phyloP scores from a whole-genome alignment of 2,888 invertebrate genomes.

The Cosmia trapezina region DNA sequence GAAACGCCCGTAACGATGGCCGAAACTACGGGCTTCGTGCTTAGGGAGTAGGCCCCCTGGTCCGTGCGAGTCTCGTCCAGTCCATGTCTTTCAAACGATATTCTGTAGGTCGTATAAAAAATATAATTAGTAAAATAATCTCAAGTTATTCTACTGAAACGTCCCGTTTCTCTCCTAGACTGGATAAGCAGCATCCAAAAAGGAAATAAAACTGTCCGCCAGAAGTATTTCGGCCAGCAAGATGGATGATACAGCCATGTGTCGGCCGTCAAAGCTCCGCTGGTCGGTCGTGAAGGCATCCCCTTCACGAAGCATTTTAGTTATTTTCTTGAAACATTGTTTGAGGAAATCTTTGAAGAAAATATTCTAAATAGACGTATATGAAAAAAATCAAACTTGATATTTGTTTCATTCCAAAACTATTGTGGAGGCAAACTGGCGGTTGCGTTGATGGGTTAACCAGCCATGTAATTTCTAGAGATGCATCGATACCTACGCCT shows the following conservation, averaged over 20 bases:
- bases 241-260: conserved; percentile 46
- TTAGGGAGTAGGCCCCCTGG: too few relatives aligned
- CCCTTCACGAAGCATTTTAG: conserved; percentile 1
- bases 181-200: conserved; percentile 32
- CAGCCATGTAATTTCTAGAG: too few relatives aligned
- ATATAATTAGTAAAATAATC: background rate
- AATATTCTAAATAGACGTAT: background rate
- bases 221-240: conserved; percentile 35
- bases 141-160: conserved; percentile 1
- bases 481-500: too few relatives aligned
- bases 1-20: too few relatives aligned
- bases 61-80: too few relatives aligned
- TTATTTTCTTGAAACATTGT: background rate
- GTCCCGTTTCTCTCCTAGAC: background rate
- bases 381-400: background rate
- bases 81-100: too few relatives aligned
- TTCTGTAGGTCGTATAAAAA: too few relatives aligned
- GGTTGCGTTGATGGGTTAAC: background rate
- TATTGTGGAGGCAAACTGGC: too few relatives aligned
- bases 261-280: conserved; percentile 20
- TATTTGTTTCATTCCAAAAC: too few relatives aligned
- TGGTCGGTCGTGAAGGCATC: background rate
- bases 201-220: conserved; percentile 33
- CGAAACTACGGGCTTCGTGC: too few relatives aligned
- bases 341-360: background rate